Conservation (phyloP, 2,797 vertebrate species). For the Steatocranus sp. region DNA sequence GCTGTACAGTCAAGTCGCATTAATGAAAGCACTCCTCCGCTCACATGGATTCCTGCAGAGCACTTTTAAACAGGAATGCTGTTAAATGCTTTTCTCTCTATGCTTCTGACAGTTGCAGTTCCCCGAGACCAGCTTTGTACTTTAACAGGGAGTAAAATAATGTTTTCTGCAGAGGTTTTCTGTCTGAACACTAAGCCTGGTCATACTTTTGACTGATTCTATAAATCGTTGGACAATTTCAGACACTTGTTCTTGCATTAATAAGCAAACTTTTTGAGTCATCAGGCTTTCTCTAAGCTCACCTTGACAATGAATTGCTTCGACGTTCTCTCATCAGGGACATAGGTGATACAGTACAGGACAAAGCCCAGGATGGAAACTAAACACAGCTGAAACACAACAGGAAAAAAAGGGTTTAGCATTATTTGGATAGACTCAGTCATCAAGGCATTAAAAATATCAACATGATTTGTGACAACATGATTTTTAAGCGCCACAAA, state of each 20-base stretch:
- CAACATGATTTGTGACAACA: neutral
- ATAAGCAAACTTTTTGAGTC: neutral
- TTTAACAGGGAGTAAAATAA: neutral
- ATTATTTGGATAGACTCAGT: neutral
- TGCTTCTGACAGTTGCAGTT: neutral
- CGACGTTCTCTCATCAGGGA: conserved; percentile 85
- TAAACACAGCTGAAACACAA: conserved; percentile 81
- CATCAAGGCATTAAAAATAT: neutral
- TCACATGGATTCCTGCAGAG: conserved; percentile 24
- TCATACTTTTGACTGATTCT: neutral
- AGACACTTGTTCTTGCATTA: neutral
- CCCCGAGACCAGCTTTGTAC: neutral
- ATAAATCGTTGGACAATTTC: neutral
- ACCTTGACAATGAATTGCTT: conserved; percentile 91
- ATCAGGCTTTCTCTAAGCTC: conserved; percentile 18
- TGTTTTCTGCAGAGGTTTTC: neutral
- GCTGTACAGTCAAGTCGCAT: conserved; percentile 26
- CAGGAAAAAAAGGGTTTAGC: neutral
- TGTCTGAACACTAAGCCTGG: neutral
- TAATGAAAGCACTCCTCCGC: conserved; percentile 27
- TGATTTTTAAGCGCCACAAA: neutral
- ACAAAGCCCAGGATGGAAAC: conserved; percentile 87
- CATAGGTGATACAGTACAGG: conserved; percentile 86
- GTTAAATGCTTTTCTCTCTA: neutral
- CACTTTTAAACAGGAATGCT: conserved; percentile 7